Conservation (phyloP, 1,140 invertebrate species). For the Eueides isabella region DNA sequence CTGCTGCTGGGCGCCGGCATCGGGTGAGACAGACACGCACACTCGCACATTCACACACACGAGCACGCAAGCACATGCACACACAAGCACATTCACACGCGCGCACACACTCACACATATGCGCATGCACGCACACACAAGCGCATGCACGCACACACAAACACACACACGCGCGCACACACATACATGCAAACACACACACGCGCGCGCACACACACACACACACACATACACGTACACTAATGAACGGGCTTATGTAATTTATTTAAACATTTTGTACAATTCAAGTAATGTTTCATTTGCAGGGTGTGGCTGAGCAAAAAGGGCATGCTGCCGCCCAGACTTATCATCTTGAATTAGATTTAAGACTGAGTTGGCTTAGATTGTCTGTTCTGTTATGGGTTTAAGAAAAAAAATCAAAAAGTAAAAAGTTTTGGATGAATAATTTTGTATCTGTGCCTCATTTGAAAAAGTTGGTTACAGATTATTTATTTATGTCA, state of each 20-base stretch:
- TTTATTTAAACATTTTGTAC: not conserved
- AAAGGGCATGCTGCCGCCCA: constrained; percentile 85
- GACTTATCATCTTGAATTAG: constrained; percentile 83
- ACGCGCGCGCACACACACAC: not conserved
- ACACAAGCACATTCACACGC: not conserved
- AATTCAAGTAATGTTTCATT: constrained; percentile 42
- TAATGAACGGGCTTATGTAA: too few relatives aligned
- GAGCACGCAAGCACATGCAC: not conserved
- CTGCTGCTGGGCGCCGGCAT: constrained; percentile 94
- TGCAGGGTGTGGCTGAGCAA: constrained; percentile 87
- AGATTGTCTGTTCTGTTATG: not conserved
- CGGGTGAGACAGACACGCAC: constrained; percentile 84
- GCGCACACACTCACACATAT: constrained; percentile 24
- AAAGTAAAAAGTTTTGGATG: not conserved
- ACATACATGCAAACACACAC: constrained; percentile 14
- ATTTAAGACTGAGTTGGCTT: constrained; percentile 25
- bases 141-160: too few relatives aligned
- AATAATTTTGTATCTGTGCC: not conserved
- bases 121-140: not conserved
- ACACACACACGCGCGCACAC: constrained; percentile 12
- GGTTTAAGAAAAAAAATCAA: not conserved
- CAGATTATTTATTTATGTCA: too few relatives aligned
- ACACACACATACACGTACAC: constrained; percentile 20
- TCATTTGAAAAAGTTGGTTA: not conserved
- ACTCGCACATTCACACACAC: constrained; percentile 22